A percentile compares a stretch with the other conserved stretches of the same genome.
Conservation (phyloP, 1,140 invertebrate genomes). For the Berghia stephanieae region DNA sequence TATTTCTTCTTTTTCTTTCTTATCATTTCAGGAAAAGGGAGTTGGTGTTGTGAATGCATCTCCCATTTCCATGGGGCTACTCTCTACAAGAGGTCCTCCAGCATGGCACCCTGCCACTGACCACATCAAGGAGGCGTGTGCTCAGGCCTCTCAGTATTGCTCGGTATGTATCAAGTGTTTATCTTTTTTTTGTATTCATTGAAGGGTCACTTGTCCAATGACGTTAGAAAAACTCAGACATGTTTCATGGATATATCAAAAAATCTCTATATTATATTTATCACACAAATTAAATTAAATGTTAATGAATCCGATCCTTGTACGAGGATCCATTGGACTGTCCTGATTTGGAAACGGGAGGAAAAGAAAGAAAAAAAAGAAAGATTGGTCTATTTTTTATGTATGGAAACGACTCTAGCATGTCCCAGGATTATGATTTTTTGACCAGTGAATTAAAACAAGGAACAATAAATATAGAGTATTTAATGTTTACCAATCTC, state of each 20-base stretch:
- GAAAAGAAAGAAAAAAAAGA: too few relatives aligned
- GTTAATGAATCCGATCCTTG: too few relatives aligned
- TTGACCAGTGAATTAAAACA: too few relatives aligned
- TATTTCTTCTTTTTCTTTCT: too few relatives aligned
- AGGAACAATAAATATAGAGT: too few relatives aligned
- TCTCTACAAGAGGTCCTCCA: conserved; percentile 80
- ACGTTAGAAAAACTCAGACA: background rate
- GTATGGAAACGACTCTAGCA: too few relatives aligned
- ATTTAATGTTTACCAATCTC: too few relatives aligned
- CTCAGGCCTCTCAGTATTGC: conserved; percentile 64
- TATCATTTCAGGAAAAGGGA: conserved; percentile 71
- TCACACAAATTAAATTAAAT: background rate
- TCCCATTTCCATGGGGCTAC: conserved; percentile 81
- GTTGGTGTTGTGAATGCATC: conserved; percentile 87
- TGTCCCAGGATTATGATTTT: too few relatives aligned
- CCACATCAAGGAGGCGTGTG: conserved; percentile 73
- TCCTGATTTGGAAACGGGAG: too few relatives aligned
- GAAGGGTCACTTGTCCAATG: background rate
- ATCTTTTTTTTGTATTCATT: background rate
- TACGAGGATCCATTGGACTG: too few relatives aligned
- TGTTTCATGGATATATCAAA: background rate
- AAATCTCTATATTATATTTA: background rate
- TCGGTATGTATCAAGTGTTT: conserved; percentile 47
- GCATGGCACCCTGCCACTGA: conserved; percentile 84
- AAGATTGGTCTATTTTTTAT: too few relatives aligned